Percentiles rank a stretch among this genome's conserved stretches.
These are phyloP conservation scores for Potamarius usumacintae DNA, from an alignment of 2,113 vertebrate species.

Conservation along the genomic window DNA sequence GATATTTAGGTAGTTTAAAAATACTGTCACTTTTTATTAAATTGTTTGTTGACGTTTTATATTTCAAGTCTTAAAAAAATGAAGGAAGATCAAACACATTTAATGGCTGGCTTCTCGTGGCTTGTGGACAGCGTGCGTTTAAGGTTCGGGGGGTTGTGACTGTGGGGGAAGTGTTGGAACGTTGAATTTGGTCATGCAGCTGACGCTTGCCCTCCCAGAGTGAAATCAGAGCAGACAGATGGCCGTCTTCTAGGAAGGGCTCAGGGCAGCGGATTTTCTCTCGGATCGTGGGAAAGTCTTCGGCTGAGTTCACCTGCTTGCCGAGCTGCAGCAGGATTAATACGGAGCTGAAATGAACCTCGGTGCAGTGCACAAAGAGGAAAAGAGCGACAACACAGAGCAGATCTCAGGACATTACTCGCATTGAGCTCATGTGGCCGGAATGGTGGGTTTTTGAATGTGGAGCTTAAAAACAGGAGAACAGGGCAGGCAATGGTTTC, in stretches of 20 bases:
- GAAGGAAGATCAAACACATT: conserved; percentile 11
- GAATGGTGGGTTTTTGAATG: conserved; percentile 8
- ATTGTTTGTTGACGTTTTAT: not conserved
- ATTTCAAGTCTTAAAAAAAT: conserved; percentile 1
- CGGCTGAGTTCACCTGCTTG: conserved; percentile 76
- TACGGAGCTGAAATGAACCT: conserved; percentile 63
- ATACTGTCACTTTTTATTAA: not conserved
- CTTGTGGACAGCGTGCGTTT: conserved; percentile 23
- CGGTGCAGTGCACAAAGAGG: conserved; percentile 45
- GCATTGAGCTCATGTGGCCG: conserved; percentile 19
- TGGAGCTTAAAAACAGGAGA: conserved; percentile 8
- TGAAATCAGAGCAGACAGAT: conserved; percentile 76
- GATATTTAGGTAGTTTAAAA: not conserved
- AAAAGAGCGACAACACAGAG: conserved; percentile 17
- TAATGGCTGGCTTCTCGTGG: conserved; percentile 58
- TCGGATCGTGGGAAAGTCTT: conserved; percentile 78
- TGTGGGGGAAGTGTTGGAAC: conserved; percentile 72
- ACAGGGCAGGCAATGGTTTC: not conserved
- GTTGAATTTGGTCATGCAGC: conserved; percentile 75
- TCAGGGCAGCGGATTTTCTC: conserved; percentile 72
- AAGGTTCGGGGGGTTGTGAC: conserved; percentile 57
- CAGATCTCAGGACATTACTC: conserved; percentile 33
- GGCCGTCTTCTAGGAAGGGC: conserved; percentile 73
- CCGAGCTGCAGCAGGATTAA: conserved; percentile 72
- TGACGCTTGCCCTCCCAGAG: conserved; percentile 71